phyloP scores from a whole-genome alignment of 2,797 vertebrate genomes.

The Gallinago stenura region DNA sequence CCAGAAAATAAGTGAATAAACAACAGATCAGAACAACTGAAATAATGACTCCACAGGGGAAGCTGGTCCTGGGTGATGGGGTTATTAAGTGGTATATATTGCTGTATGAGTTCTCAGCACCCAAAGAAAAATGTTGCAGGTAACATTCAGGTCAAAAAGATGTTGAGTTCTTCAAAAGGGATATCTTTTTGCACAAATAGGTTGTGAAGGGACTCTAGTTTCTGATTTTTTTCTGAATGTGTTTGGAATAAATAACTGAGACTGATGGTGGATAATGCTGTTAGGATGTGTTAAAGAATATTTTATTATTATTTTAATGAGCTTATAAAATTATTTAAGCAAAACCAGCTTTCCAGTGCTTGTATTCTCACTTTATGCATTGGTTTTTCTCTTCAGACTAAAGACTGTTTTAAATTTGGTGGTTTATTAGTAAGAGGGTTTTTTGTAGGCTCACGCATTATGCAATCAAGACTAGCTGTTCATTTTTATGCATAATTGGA shows the following conservation, averaged over 20 bases:
- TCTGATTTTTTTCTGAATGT: not conserved
- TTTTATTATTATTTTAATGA: not conserved
- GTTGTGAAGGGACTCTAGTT: not conserved
- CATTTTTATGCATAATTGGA: not conserved
- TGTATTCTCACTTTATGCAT: not conserved
- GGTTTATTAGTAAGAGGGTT: not conserved
- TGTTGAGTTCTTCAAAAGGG: not conserved
- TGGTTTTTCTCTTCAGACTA: not conserved
- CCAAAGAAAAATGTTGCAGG: not conserved
- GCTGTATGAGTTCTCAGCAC: not conserved
- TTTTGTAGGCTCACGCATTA: not conserved
- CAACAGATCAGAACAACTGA: not conserved
- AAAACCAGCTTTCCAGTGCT: not conserved
- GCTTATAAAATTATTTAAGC: not conserved
- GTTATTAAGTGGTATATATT: not conserved
- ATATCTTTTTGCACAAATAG: not conserved
- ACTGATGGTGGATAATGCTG: not conserved
- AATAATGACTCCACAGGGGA: not conserved
- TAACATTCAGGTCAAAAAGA: not conserved
- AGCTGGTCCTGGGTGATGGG: not conserved
- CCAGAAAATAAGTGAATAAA: not conserved
- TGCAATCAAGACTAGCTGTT: not conserved
- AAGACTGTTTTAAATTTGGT: not conserved
- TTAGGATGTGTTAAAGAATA: not conserved
- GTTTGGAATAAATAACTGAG: not conserved